Conservation (phyloP, 2,113 vertebrate species). For the Colaptes auratus region DNA sequence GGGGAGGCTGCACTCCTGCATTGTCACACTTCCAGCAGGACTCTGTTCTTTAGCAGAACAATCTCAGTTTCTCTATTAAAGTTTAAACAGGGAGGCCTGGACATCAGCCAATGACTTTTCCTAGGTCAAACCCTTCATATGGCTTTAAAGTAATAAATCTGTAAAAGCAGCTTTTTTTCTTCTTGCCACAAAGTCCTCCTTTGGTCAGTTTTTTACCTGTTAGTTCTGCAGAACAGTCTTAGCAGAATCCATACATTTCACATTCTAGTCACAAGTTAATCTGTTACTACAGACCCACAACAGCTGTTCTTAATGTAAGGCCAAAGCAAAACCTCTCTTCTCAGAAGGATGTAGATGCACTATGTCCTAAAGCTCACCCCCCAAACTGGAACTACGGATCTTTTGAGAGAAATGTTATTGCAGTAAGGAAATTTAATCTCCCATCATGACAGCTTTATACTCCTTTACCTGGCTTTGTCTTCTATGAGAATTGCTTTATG, state of each 20-base stretch:
- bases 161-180: background rate
- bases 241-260: background rate
- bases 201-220: background rate
- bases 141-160: background rate
- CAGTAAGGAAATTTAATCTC: background rate
- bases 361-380: background rate
- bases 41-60: background rate
- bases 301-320: background rate
- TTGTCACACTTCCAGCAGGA: background rate
- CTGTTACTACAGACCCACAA: background rate
- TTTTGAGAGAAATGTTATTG: background rate
- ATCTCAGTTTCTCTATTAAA: background rate
- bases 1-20: background rate
- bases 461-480: background rate
- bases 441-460: accelerated
- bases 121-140: background rate
- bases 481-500: background rate
- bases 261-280: background rate
- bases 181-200: background rate
- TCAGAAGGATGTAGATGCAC: background rate
- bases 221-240: background rate
- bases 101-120: background rate
- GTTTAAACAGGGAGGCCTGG: background rate
- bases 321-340: background rate
- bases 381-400: background rate